Conservation (phyloP, 2,888 invertebrate species). For the Elgonia sp. region DNA sequence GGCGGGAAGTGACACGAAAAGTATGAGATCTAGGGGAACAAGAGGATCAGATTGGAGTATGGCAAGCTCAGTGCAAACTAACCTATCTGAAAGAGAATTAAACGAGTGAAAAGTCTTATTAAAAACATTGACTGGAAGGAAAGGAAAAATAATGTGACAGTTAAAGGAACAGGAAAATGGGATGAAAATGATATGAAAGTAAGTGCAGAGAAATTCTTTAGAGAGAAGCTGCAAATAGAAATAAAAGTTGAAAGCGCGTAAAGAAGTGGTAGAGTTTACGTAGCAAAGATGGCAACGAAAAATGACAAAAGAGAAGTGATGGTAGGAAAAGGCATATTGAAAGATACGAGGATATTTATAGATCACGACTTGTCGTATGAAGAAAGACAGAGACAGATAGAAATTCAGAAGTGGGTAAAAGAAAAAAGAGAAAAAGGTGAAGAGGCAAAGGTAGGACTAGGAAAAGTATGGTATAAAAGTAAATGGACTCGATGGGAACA, state of each 20-base stretch:
- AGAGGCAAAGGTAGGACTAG: neutral
- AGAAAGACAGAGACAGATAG: neutral
- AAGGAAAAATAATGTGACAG: neutral
- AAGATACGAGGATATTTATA: neutral
- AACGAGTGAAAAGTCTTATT: neutral
- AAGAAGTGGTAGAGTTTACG: neutral
- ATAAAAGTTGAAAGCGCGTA: neutral
- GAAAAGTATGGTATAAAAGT: neutral
- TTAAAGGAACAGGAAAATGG: neutral
- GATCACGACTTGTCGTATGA: neutral
- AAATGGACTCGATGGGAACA: neutral
- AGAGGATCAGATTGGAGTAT: neutral
- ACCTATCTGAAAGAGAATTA: neutral
- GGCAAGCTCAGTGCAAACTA: neutral
- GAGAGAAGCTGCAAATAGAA: neutral
- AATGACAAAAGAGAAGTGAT: neutral
- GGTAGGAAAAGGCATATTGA: neutral
- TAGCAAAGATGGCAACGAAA: neutral
- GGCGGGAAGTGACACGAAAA: neutral
- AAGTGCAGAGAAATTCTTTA: neutral
- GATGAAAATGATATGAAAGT: neutral
- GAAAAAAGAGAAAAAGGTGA: neutral
- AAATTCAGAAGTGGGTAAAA: neutral
- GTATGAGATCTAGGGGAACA: neutral
- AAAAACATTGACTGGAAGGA: neutral